A percentile compares a stretch with the other conserved stretches of the same genome.
Evolutionary conservation across 2,888 invertebrate genomes (phyloP).

Genomic region (Alentia gelatinosa): DNA sequence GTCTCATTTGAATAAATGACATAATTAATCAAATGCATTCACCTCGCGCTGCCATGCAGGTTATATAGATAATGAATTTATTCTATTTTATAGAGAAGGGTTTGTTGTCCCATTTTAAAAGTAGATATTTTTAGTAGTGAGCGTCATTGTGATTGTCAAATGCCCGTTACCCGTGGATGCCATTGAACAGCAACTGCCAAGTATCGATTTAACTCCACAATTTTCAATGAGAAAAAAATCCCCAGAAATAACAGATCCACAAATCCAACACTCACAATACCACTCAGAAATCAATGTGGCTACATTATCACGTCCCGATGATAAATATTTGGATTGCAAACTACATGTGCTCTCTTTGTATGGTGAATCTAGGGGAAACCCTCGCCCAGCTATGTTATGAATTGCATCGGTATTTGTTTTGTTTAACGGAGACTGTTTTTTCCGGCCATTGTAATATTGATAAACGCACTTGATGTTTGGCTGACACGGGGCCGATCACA

Average conservation of each 20-base stretch:
- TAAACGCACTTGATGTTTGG: not conserved
- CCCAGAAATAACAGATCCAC: not conserved
- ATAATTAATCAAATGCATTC: no score
- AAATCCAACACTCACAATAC: not conserved
- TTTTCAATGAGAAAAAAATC: not conserved
- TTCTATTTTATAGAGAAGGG: no score
- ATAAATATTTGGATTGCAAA: constrained; percentile 7
- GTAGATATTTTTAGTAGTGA: not conserved
- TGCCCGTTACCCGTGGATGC: not conserved
- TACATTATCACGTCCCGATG: not conserved
- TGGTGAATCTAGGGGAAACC: not conserved
- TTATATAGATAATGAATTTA: no score
- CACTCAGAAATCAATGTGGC: not conserved
- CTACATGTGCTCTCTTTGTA: not conserved
- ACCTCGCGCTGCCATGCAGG: no score
- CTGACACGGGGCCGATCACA: not conserved
- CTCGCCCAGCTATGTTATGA: not conserved
- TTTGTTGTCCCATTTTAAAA: no score
- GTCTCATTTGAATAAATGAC: no score
- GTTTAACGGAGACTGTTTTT: not conserved
- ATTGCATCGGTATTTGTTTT: not conserved
- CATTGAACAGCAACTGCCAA: not conserved
- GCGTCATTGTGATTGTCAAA: not conserved
- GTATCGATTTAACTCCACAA: not conserved
- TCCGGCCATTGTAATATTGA: not conserved